phyloP scores from a whole-genome alignment of 35 echinoderm and acorn worm genomes.

The Strongylocentrotus purpuratus region DNA sequence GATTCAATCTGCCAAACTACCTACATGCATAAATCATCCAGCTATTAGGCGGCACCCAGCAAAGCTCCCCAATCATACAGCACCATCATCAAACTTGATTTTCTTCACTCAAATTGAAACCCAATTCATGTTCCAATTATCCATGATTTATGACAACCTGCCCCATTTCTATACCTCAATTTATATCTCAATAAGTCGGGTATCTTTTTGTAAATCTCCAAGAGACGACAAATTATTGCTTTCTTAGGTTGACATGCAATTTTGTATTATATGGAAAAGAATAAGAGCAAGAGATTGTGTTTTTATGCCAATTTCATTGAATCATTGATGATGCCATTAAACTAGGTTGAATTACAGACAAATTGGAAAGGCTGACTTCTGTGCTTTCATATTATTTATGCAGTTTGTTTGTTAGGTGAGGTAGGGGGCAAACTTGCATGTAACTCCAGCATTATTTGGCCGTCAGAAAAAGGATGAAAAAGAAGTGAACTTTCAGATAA shows the following conservation, averaged over 20 bases:
- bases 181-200: not conserved
- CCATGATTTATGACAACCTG: not conserved
- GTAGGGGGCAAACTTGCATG: too few relatives aligned
- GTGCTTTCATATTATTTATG: too few relatives aligned
- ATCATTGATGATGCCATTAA: not conserved
- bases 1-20: too few relatives aligned
- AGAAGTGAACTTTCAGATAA: too few relatives aligned
- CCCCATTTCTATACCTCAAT: not conserved
- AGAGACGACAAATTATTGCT: slow-evolving; percentile 2
- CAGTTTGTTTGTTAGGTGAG: too few relatives aligned
- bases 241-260: not conserved
- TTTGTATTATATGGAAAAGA: not conserved
- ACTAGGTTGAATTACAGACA: not conserved
- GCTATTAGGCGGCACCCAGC: not conserved
- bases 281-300: not conserved
- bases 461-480: too few relatives aligned
- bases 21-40: not conserved
- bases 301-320: not conserved
- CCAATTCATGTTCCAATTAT: slow-evolving; percentile 18
- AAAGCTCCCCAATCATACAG: not conserved
- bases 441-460: too few relatives aligned
- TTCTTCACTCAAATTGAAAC: not conserved
- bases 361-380: too few relatives aligned
- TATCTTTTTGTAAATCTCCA: not conserved
- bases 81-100: not conserved